Percentiles rank a stretch among this genome's conserved stretches.
These are phyloP conservation scores for Empidonax alnorum DNA, from an alignment of 2,113 vertebrate genomes.

Conservation along the genomic window DNA sequence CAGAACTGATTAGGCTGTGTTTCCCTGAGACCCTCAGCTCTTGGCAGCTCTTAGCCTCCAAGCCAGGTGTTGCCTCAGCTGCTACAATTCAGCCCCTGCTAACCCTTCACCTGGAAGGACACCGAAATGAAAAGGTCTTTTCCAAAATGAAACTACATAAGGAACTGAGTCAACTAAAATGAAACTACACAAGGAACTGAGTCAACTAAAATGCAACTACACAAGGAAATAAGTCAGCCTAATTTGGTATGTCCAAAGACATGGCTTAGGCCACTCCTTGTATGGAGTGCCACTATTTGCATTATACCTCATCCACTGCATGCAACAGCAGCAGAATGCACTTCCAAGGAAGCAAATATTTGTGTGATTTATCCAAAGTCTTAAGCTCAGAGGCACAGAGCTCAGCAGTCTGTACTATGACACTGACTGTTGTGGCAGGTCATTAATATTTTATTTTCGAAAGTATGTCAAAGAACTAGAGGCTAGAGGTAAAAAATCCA, in stretches of 20 bases:
- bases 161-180: background rate
- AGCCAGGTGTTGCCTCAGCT: background rate
- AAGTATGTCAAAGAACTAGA: background rate
- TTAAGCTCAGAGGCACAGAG: background rate
- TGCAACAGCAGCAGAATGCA: background rate
- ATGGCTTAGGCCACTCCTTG: fast-evolving
- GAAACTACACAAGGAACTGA: background rate
- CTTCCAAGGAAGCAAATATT: background rate
- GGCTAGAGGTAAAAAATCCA: background rate
- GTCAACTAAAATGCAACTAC: background rate
- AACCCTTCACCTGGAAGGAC: background rate
- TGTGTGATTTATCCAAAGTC: background rate
- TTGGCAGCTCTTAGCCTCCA: background rate
- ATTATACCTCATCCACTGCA: fast-evolving
- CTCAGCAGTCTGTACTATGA: background rate
- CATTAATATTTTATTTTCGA: background rate
- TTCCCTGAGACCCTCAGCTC: background rate
- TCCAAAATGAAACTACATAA: background rate
- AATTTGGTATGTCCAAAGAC: background rate
- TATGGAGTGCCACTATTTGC: background rate
- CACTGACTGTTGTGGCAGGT: background rate
- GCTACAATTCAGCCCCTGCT: background rate
- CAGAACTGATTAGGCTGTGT: background rate
- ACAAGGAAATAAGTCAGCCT: background rate
- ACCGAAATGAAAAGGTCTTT: background rate